Conservation (phyloP, 2,797 vertebrate species). For the Coregonus ussuriensis region DNA sequence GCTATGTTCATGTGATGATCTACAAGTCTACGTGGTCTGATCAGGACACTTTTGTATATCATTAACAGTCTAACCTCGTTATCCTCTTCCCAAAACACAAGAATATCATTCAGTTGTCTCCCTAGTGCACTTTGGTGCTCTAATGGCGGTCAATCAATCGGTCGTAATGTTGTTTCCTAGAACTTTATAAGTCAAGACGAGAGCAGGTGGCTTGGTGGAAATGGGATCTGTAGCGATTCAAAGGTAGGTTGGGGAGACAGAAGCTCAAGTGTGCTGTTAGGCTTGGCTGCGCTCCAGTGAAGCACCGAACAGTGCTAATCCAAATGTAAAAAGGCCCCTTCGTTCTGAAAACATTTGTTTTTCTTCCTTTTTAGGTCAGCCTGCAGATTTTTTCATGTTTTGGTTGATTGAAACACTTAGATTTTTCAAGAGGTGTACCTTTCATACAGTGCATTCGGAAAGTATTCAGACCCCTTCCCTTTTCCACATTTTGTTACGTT, state of each 20-base stretch:
- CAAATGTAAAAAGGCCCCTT: conserved; percentile 43
- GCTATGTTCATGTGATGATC: conserved; percentile 45
- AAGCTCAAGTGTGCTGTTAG: conserved; percentile 37
- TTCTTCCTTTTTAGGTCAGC: conserved; percentile 1
- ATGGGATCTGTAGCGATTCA: conserved; percentile 23
- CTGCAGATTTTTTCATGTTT: neutral
- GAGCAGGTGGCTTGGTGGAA: conserved; percentile 41
- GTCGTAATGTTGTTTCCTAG: conserved; percentile 11
- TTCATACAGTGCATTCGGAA: conserved; percentile 6
- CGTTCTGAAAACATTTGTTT: conserved; percentile 23
- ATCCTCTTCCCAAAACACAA: conserved; percentile 20
- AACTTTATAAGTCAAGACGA: neutral
- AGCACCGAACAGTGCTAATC: conserved; percentile 34
- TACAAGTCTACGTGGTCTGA: conserved; percentile 26
- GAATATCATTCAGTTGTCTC: neutral
- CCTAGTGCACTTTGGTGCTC: neutral
- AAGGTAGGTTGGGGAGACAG: conserved; percentile 35
- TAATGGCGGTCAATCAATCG: neutral
- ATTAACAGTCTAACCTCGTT: conserved; percentile 36
- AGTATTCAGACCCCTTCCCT: too few relatives aligned
- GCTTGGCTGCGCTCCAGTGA: conserved; percentile 41
- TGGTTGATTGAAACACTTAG: conserved; percentile 32
- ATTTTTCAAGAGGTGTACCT: conserved; percentile 34
- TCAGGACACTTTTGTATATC: too few relatives aligned
- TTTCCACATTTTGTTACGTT: too few relatives aligned